Evolutionary conservation across 2,113 vertebrate genomes (phyloP), one percentile per base, ranked within the genome.

Genomic region (Elgaria multicarinata): DNA sequence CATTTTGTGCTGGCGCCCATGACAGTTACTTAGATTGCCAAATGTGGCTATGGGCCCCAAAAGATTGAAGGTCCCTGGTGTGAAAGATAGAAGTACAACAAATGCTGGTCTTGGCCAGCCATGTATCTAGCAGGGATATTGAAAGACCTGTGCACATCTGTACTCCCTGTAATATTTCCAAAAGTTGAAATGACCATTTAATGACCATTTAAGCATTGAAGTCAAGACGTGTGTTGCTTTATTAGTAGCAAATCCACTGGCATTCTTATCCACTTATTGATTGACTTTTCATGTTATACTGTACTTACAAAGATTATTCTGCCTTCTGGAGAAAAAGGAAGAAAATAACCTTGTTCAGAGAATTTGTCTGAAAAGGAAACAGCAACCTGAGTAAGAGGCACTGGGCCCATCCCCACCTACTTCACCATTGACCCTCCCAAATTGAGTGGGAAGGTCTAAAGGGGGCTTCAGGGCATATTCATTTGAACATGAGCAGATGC

Each of bases 341-440:
- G 50, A 53, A 53, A 53, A 87, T 83, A n/a, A 66, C 74, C 88
- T 39, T 26, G 83, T 89, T 81, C 77, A 84, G 50, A 18, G 1
- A 55, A 28, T 93, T 87, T 42, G 24, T 36, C 58, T 78, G 26
- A 50, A 8, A 78, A 78, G 13, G 50, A 78, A 31, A 50, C 76
- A 53, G 76, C 28, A 78, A 78, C 16, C 44, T 14, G 31, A 3
- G 50, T 50, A 77, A 78, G 50, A 33, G 2, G 1, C 44, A 33
- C 33, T 53, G 76, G 76, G 76, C 50, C 26, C 50, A 16, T 33
- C 50, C 50, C 50, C 10, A 12, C 50, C 50, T 53, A 53, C 50
- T 6, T 53, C 7, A 53, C 50, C 50, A 6, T 1, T 10, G 9
- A 53, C 50, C 50, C 12, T 10, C 50, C 4, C 50, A 53, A 6